Percentiles rank a stretch among this genome's conserved stretches.
Conservation (phyloP, 2,888 invertebrate species). For the Microdon myrmicae region DNA sequence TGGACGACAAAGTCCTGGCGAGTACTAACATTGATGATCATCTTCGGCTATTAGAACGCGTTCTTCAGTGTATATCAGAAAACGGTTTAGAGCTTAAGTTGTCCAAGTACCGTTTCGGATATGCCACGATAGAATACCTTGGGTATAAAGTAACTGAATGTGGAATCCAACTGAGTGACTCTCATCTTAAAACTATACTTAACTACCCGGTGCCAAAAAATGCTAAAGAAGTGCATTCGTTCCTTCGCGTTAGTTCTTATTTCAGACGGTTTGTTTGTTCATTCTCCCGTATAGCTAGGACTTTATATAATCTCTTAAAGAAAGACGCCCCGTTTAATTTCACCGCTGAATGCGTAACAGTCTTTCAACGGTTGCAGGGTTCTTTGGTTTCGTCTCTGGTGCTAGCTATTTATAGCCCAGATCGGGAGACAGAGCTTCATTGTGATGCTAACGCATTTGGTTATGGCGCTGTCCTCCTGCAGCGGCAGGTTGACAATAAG, state of each 20-base stretch:
- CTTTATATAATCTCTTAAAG: slow-evolving; percentile 9
- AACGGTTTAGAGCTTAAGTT: not conserved
- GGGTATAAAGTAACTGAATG: not conserved
- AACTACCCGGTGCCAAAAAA: slow-evolving; percentile 3
- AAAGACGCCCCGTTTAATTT: slow-evolving; percentile 12
- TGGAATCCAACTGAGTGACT: slow-evolving; percentile 1
- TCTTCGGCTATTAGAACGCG: not conserved
- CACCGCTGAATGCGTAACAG: not conserved
- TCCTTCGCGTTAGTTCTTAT: slow-evolving; percentile 4
- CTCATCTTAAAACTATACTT: not conserved
- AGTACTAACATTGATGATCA: not conserved
- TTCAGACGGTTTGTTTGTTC: not conserved
- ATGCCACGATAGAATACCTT: slow-evolving; percentile 1
- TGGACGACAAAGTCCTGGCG: slow-evolving; percentile 9
- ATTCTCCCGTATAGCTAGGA: slow-evolving; percentile 3
- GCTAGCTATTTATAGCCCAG: slow-evolving; percentile 56
- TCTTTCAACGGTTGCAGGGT: not conserved
- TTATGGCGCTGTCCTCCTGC: slow-evolving; percentile 55
- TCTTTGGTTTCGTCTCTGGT: slow-evolving; percentile 35
- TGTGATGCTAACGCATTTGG: slow-evolving; percentile 56
- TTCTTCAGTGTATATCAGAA: not conserved
- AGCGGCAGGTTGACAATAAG: slow-evolving; percentile 40
- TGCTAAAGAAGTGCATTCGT: slow-evolving; percentile 1
- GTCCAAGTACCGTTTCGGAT: not conserved
- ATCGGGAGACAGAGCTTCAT: slow-evolving; percentile 54